Evolutionary conservation across 2,888 invertebrate genomes (phyloP).

Genomic region (Drosophila nr. fundita): DNA sequence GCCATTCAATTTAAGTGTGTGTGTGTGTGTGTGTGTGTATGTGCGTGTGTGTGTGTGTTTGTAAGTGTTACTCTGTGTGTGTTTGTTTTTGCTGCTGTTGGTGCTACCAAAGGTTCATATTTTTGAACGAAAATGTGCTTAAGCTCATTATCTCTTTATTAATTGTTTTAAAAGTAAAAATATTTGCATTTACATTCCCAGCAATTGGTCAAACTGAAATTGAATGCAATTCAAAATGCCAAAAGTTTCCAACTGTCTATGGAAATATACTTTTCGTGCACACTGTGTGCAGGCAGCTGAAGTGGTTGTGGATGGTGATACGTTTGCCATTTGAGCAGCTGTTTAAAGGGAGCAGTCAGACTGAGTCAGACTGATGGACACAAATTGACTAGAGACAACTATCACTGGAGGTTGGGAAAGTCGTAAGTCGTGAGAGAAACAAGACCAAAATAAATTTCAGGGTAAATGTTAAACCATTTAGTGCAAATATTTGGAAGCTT

Average conservation of each 20-base stretch:
- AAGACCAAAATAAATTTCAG: slow-evolving; percentile 54
- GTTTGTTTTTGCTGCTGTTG: slow-evolving; percentile 8
- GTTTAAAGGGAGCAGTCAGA: slow-evolving; percentile 2
- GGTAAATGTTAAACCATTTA: slow-evolving; percentile 72
- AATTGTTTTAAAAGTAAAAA: slow-evolving; percentile 55
- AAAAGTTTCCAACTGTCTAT: slow-evolving; percentile 18
- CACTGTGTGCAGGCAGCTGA: slow-evolving; percentile 17
- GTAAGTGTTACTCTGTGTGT: neutral
- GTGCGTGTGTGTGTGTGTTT: slow-evolving; percentile 1
- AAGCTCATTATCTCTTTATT: slow-evolving; percentile 56
- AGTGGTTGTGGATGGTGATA: neutral
- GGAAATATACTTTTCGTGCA: slow-evolving; percentile 43
- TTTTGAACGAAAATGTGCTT: slow-evolving; percentile 57
- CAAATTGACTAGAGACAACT: slow-evolving; percentile 70
- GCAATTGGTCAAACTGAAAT: slow-evolving; percentile 47
- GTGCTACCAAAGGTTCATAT: slow-evolving; percentile 28
- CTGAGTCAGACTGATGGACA: slow-evolving; percentile 32
- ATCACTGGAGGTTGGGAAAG: slow-evolving; percentile 1
- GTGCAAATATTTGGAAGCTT: slow-evolving; percentile 42
- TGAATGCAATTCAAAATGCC: slow-evolving; percentile 57
- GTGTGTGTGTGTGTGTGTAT: neutral
- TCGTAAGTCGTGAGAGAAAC: slow-evolving; percentile 2
- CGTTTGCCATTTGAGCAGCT: slow-evolving; percentile 20
- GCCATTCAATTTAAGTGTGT: slow-evolving; percentile 44
- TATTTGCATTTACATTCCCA: slow-evolving; percentile 22